Evolutionary conservation across 2,113 vertebrate species (phyloP), one percentile per base, ranked within the genome.

Genomic region (Orcinus orca): DNA sequence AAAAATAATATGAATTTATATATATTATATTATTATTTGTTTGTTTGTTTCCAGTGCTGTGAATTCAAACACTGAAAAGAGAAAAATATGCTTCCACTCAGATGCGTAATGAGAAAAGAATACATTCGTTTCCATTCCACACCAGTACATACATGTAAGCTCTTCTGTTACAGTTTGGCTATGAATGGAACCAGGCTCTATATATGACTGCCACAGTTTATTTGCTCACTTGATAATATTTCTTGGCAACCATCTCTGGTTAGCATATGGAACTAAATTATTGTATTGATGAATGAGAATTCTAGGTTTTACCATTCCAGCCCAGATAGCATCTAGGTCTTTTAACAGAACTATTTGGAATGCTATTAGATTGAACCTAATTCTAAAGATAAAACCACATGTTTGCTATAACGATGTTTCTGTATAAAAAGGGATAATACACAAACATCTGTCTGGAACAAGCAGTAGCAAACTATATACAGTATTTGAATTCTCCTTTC

Each of bases 331-430:
- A 55, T 90, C 44, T 80, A 80, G 44, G 50, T 47, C 74, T 85
- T 71, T 95, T 53, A 93, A 23, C 41, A 95, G 29, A 93, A 70
- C 36, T 89, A 63, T 62, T 71, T 95, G 36, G n/a, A 89, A 74
- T 33, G 55, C 31, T 87, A 63, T 83, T 77, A 76, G 14, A 36
- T 53, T 77, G 23, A 92, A 81, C 12, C 4, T 92, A 85, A 87
- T 82, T 84, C 62, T 95, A 92, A 90, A 96, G 86, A 92, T 82
- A 85, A 96, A 94, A 77, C 21, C n/a, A 90, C 33, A 65, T 95
- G 81, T 67, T 88, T 88, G 5, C 70, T 73, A 58, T 29, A 95
- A 96, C 91, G 7, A 60, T 44, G 63, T 90, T 96, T 89, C 83
- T 67, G 65, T 90, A 50, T 84, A 62, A 96, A 92, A 12, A 86